Evolutionary conservation across 2,888 invertebrate species (phyloP), one percentile per base, ranked within the genome.

Genomic region (Drosophila rubida): DNA sequence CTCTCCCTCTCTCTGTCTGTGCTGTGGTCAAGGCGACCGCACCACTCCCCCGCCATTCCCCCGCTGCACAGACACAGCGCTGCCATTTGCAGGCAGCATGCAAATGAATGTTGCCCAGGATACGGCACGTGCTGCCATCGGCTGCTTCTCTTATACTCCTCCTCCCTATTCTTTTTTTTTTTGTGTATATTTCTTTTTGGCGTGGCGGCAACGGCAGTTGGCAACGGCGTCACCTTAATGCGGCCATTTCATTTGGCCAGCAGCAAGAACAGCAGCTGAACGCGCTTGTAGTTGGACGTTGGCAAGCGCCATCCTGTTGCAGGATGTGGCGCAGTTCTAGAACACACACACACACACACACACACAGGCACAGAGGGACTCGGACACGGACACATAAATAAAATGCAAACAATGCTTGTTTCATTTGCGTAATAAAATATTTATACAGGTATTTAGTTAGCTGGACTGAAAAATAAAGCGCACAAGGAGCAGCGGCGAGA

Each of bases 321-420:
- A 68, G 70, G 69, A 73, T 73, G 84, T 80, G 64, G 66, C 61
- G 68, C 73, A 66, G 53, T 67, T 78, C 42, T 46, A 59, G 60
- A 51, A 35, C 48, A 54, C 11, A 63, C 48, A 39, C n/a, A 55
- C 8, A 42, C 42, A 54, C 48, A 57, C 13, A 46, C 16, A 57
- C n/a, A 77, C 25, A 44, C 14, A 54, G 23, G 32, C 22, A 44
- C n/a, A n/a, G n/a, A n/a, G n/a, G n/a, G n/a, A n/a, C n/a, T n/a
- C n/a, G n/a, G n/a, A n/a, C 6, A 35, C 32, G 19, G 9, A 9
- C 16, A 55, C 32, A 63, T 61, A 79, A 75, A 77, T 80, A 84
- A 86, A 82, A 82, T 82, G 84, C 87, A 82, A 82, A 86, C 82
- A 82, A 80, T 78, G 84, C 87, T 80, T 82, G 84, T 82, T 86